Percentiles rank a stretch among this genome's conserved stretches.
These are phyloP conservation scores for Verasper variegatus DNA, from an alignment of 2,113 vertebrate genomes.

Conservation along the genomic window DNA sequence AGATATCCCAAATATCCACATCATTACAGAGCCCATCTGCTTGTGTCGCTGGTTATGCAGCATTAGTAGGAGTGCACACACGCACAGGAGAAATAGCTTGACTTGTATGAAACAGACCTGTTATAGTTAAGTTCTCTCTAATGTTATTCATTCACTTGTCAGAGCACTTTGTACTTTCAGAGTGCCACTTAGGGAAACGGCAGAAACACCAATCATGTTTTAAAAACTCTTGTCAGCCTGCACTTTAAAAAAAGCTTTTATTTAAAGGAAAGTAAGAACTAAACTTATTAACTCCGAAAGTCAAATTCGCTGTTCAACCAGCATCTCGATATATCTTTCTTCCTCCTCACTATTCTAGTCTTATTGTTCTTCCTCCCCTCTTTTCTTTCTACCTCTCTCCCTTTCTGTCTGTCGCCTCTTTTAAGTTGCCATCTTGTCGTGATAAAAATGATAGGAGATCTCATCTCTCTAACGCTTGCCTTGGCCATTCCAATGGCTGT, in stretches of 20 bases:
- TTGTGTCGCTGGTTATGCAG: conserved; percentile 10
- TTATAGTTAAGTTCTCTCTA: conserved; percentile 34
- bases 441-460: conserved; percentile 29
- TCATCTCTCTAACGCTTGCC: conserved; percentile 27
- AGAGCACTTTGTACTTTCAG: conserved; percentile 42
- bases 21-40: conserved; percentile 4
- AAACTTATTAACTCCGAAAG: neutral
- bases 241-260: neutral
- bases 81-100: conserved; percentile 18
- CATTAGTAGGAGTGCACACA: conserved; percentile 22
- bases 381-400: neutral
- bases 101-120: conserved; percentile 2
- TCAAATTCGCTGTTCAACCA: neutral
- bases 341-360: neutral
- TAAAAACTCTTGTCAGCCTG: neutral
- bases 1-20: conserved; percentile 29
- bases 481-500: conserved; percentile 28
- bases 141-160: conserved; percentile 16
- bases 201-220: conserved; percentile 17
- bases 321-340: too few relatives aligned
- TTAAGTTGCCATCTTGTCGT: neutral
- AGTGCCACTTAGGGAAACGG: conserved; percentile 26
- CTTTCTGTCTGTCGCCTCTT: neutral
- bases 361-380: neutral
- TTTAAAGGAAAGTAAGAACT: conserved; percentile 10